Conservation (phyloP, 2,797 vertebrate genomes). For the Cyclura pinguis region DNA sequence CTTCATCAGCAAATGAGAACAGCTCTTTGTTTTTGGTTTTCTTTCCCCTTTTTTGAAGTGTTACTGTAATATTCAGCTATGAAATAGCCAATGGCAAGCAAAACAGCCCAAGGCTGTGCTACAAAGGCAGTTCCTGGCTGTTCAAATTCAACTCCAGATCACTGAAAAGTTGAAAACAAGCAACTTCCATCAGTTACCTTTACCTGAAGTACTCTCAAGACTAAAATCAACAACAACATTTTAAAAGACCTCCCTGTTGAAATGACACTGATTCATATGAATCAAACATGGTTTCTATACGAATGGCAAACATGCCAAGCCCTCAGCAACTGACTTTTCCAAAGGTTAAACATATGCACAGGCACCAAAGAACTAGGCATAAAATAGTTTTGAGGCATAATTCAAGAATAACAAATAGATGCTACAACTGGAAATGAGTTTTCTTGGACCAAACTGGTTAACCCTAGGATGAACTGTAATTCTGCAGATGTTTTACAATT, state of each 20-base stretch:
- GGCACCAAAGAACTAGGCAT: neutral
- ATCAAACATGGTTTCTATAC: slow-evolving; percentile 38
- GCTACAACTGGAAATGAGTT: slow-evolving; percentile 15
- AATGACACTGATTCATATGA: slow-evolving; percentile 42
- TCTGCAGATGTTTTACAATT: slow-evolving; percentile 56
- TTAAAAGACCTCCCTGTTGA: slow-evolving; percentile 24
- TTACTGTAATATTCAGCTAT: slow-evolving; percentile 28
- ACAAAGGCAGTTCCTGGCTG: slow-evolving; percentile 20
- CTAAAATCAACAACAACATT: slow-evolving; percentile 30
- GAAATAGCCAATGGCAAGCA: slow-evolving; percentile 49
- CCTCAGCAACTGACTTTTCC: slow-evolving; percentile 45
- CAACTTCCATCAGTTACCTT: slow-evolving; percentile 20
- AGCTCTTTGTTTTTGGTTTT: slow-evolving; percentile 38
- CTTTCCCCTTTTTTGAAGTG: slow-evolving; percentile 28
- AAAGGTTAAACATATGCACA: slow-evolving; percentile 7
- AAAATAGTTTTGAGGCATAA: slow-evolving; percentile 23
- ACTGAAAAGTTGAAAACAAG: slow-evolving; percentile 44
- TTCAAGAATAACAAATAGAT: neutral
- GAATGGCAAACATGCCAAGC: slow-evolving; percentile 52
- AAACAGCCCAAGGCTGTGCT: neutral
- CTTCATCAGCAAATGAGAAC: slow-evolving; percentile 58
- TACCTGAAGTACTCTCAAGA: neutral
- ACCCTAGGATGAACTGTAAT: slow-evolving; percentile 60
- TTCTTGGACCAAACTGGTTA: slow-evolving; percentile 53
- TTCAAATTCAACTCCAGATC: slow-evolving; percentile 15